A percentile compares a stretch with the other conserved stretches of the same genome.
These are phyloP conservation scores for Celastrina argiolus DNA, from an alignment of 2,888 invertebrate genomes.

Conservation along the genomic window DNA sequence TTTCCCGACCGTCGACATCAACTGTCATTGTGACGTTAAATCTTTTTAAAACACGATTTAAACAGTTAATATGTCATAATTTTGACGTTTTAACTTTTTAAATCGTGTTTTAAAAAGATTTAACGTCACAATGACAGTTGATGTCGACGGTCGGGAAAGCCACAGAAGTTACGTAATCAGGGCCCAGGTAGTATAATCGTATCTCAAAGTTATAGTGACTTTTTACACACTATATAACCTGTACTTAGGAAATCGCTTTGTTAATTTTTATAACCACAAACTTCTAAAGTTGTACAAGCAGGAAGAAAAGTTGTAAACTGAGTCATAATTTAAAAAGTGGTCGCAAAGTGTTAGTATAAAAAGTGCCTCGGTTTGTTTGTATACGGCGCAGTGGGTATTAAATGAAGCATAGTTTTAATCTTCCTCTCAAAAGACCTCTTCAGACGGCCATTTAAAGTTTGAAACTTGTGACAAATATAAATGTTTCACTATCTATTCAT, in stretches of 20 bases:
- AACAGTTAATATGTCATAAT: too few species aligned
- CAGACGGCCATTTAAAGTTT: constrained; percentile 38
- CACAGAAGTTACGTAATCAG: too few species aligned
- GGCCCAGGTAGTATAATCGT: too few species aligned
- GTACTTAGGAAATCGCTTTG: background rate
- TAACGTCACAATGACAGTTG: too few species aligned
- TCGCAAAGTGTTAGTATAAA: constrained; percentile 1
- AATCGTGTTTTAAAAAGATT: too few species aligned
- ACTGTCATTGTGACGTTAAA: too few species aligned
- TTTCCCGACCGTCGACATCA: too few species aligned
- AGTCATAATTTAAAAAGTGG: background rate
- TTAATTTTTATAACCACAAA: background rate
- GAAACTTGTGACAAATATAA: constrained; percentile 35
- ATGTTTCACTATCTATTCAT: constrained; percentile 31
- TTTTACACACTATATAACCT: too few species aligned
- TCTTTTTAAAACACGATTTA: too few species aligned
- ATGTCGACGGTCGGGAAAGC: too few species aligned
- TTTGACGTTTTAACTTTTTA: too few species aligned
- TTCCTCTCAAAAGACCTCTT: constrained; percentile 34
- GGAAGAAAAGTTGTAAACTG: background rate
- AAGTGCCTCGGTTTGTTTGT: background rate
- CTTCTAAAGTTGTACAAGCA: background rate
- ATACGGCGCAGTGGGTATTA: constrained; percentile 22
- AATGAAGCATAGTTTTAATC: constrained; percentile 33
- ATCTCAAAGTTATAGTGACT: too few species aligned